Evolutionary conservation across 2,888 invertebrate genomes (phyloP).

Genomic region (Leucophenga montana): DNA sequence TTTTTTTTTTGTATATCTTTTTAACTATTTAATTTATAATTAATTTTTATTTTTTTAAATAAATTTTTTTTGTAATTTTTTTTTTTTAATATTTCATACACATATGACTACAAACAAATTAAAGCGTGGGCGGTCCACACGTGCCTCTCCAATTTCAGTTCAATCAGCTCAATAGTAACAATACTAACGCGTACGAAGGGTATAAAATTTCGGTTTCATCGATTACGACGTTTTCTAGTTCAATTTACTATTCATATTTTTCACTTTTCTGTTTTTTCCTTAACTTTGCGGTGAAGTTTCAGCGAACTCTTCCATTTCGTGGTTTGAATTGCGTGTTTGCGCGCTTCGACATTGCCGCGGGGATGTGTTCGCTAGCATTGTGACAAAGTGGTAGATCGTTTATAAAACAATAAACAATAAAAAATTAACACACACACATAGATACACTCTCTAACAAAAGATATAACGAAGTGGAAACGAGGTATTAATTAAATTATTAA

Average conservation of each 20-base stretch:
- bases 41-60: no score
- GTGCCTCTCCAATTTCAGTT: no score
- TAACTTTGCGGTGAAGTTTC: neutral
- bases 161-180: no score
- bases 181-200: no score
- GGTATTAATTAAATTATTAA: constrained; percentile 64
- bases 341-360: constrained; percentile 19
- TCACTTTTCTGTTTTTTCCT: neutral
- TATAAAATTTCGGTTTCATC: no score
- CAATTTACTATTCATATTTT: constrained; percentile 32
- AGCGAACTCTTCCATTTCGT: constrained; percentile 50
- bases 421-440: constrained; percentile 34
- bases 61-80: no score
- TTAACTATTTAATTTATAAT: no score
- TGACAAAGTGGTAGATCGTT: constrained; percentile 66
- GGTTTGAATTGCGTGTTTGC: constrained; percentile 53
- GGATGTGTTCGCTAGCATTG: constrained; percentile 39
- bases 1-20: no score
- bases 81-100: no score
- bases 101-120: no score
- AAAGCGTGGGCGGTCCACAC: no score
- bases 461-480: constrained; percentile 29
- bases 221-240: constrained; percentile 34
- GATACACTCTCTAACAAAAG: neutral
- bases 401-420: constrained; percentile 67